Conservation (phyloP, 2,888 invertebrate genomes). For the Mesochorus sp. region DNA sequence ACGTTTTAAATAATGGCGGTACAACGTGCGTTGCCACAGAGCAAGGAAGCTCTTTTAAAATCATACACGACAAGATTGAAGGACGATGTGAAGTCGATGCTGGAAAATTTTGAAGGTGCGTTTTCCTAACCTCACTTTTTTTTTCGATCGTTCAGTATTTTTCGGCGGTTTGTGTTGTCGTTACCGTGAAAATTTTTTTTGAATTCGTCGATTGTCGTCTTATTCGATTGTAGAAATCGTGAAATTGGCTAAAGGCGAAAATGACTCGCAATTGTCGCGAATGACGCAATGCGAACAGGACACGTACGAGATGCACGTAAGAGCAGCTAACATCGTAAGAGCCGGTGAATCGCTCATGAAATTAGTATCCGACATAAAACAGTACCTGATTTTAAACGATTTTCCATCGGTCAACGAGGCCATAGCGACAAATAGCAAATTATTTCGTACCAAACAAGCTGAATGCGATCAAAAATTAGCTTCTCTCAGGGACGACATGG, state of each 20-base stretch:
- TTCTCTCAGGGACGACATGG: conserved; percentile 96
- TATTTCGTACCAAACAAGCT: conserved; percentile 94
- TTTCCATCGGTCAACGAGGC: conserved; percentile 99
- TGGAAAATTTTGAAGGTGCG: conserved; percentile 97
- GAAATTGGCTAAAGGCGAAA: conserved; percentile 94
- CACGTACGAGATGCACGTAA: conserved; percentile 97
- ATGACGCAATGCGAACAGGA: conserved; percentile 97
- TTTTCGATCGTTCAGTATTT: no score
- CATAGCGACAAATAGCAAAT: conserved; percentile 95
- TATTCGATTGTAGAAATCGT: conserved; percentile 91
- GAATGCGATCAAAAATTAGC: conserved; percentile 97
- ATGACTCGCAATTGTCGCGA: conserved; percentile 93
- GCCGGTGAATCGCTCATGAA: conserved; percentile 99
- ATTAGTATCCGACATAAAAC: conserved; percentile 98
- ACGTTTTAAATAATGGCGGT: conserved; percentile 70
- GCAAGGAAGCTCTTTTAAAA: conserved; percentile 96
- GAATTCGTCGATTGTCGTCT: no score
- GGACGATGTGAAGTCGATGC: conserved; percentile 98
- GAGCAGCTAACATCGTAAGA: conserved; percentile 97
- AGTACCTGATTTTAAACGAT: conserved; percentile 98
- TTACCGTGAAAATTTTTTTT: not conserved
- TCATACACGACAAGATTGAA: conserved; percentile 97
- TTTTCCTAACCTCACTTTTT: conserved; percentile 64
- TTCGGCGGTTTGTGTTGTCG: no score
- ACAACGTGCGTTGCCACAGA: conserved; percentile 91